Conservation (phyloP, 2,888 invertebrate species). For the Trichogramma evanescens region DNA sequence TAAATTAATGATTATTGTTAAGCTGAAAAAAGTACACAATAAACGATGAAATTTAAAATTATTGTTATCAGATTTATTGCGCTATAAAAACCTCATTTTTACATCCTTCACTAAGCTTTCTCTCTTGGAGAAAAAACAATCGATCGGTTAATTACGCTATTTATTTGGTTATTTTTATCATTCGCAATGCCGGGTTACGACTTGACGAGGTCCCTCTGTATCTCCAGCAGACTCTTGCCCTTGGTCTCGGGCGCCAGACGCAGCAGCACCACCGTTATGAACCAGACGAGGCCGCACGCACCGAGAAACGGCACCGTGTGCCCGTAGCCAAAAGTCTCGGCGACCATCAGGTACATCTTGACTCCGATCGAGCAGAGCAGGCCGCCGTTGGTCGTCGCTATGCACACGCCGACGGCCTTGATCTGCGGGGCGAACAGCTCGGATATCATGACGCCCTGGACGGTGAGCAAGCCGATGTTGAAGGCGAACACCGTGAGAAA, state of each 20-base stretch:
- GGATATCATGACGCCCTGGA: conserved; percentile 29
- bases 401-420: conserved; percentile 28
- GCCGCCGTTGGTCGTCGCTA: conserved; percentile 23
- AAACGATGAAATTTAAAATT: too few species aligned
- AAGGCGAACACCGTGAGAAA: conserved; percentile 27
- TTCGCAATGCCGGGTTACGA: background rate
- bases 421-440: conserved; percentile 33
- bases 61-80: too few species aligned
- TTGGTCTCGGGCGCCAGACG: conserved; percentile 32
- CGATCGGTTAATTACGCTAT: too few species aligned
- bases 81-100: too few species aligned
- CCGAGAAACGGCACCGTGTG: conserved; percentile 29
- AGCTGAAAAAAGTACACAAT: too few species aligned
- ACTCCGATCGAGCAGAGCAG: conserved; percentile 16
- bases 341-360: conserved; percentile 31
- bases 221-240: conserved; percentile 33
- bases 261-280: conserved; percentile 20
- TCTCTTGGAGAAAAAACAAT: too few species aligned
- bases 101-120: too few species aligned
- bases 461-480: conserved; percentile 28
- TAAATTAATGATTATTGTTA: too few species aligned
- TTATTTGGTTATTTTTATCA: too few species aligned
- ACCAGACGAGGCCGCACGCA: conserved; percentile 23
- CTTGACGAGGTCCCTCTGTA: conserved; percentile 28
- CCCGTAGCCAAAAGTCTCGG: conserved; percentile 27